Evolutionary conservation across 2,797 vertebrate genomes (phyloP).

Genomic region (Danio choprae): DNA sequence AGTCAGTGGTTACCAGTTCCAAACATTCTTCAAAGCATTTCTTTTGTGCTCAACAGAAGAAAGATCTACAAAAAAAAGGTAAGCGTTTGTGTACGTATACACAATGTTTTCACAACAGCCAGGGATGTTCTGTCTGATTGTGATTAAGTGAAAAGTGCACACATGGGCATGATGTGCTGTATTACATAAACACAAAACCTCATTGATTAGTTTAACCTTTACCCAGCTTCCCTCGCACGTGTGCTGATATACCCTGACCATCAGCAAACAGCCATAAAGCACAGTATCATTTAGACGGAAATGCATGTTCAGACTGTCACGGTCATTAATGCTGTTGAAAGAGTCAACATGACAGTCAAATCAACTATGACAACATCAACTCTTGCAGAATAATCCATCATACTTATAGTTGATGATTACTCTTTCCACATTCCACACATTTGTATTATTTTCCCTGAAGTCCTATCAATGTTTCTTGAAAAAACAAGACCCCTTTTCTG

Average conservation of each 20-base stretch:
- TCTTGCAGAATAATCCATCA: not conserved
- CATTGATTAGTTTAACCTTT: conserved; percentile 32
- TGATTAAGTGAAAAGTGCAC: not conserved
- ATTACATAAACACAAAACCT: conserved; percentile 29
- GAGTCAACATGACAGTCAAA: not conserved
- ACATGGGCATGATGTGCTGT: conserved; percentile 1
- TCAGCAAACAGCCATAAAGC: not conserved
- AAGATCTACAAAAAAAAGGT: too few species aligned
- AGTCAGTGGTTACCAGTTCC: too few species aligned
- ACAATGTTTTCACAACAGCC: not conserved
- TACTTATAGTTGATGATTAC: not conserved
- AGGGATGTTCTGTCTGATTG: not conserved
- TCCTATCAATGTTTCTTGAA: not conserved
- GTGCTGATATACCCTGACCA: not conserved
- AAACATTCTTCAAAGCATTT: too few species aligned
- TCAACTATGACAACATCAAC: not conserved
- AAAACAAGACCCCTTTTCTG: not conserved
- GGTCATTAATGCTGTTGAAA: not conserved
- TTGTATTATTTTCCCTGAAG: not conserved
- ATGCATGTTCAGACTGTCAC: not conserved
- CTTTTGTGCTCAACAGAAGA: too few species aligned
- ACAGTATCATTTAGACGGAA: not conserved
- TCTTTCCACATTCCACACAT: not conserved
- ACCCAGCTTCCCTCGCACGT: not conserved
- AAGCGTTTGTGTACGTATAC: not conserved